Conservation (phyloP, 1,140 invertebrate species). For the Drosophila pruinosa region DNA sequence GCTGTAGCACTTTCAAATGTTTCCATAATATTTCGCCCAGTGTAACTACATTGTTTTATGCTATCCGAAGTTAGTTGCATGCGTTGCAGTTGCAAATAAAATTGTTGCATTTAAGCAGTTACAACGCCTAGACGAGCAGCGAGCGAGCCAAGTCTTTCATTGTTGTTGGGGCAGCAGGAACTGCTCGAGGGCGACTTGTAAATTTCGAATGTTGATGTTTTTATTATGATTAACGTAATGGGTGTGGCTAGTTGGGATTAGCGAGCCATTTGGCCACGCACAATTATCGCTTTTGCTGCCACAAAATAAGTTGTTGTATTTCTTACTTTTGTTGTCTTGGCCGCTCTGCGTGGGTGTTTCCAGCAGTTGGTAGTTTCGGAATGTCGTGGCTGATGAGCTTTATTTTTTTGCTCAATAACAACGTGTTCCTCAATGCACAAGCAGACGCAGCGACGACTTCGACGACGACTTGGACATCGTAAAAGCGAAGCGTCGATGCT, state of each 20-base stretch:
- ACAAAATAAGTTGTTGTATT: slow-evolving; percentile 36
- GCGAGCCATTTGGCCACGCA: slow-evolving; percentile 52
- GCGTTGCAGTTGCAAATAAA: slow-evolving; percentile 68
- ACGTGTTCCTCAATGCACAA: slow-evolving; percentile 33
- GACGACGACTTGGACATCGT: slow-evolving; percentile 27
- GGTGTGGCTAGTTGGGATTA: slow-evolving; percentile 53
- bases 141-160: slow-evolving; percentile 15
- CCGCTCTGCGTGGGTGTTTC: slow-evolving; percentile 29
- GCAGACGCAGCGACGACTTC: slow-evolving; percentile 52
- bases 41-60: slow-evolving; percentile 53
- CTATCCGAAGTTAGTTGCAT: slow-evolving; percentile 57
- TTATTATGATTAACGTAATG: slow-evolving; percentile 76
- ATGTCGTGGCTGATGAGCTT: slow-evolving; percentile 38
- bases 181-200: slow-evolving; percentile 57
- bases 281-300: slow-evolving; percentile 44
- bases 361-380: slow-evolving; percentile 30
- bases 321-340: slow-evolving; percentile 3
- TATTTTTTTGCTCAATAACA: slow-evolving; percentile 24
- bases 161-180: slow-evolving; percentile 21
- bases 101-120: slow-evolving; percentile 75
- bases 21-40: slow-evolving; percentile 39
- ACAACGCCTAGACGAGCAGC: slow-evolving; percentile 33
- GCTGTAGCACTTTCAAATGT: too few species aligned
- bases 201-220: slow-evolving; percentile 74
- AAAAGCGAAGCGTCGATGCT: slow-evolving; percentile 21